Conservation (phyloP, 2,113 vertebrate species). For the Eudyptes chrysolophus region DNA sequence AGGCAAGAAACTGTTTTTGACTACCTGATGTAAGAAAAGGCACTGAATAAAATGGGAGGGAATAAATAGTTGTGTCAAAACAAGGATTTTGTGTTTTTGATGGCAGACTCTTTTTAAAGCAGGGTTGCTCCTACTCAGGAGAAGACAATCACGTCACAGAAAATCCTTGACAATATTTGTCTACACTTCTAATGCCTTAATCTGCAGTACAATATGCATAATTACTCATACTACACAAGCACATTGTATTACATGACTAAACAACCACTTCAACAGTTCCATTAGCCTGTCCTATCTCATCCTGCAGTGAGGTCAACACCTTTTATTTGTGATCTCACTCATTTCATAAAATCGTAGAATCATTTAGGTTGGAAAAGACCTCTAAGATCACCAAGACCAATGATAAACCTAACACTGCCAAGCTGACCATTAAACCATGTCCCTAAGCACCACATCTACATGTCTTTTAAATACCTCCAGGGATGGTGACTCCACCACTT, state of each 20-base stretch:
- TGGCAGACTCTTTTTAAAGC: neutral
- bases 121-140: neutral
- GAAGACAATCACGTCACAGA: neutral
- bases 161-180: neutral
- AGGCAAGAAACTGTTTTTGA: neutral
- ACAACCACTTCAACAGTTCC: neutral
- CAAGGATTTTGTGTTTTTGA: neutral
- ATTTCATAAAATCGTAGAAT: neutral
- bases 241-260: neutral
- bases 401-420: neutral
- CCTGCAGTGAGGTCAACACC: neutral
- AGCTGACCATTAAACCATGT: neutral
- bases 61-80: neutral
- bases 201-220: neutral
- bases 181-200: neutral
- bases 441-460: neutral
- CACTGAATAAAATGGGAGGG: neutral
- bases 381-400: neutral
- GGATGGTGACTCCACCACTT: neutral
- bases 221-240: neutral
- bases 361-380: neutral
- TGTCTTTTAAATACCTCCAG: neutral
- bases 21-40: neutral
- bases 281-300: neutral
- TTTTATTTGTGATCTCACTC: neutral